A percentile compares a stretch with the other conserved stretches of the same genome.
These are phyloP conservation scores for Sericinus montela DNA, from an alignment of 2,888 invertebrate species.

Conservation along the genomic window DNA sequence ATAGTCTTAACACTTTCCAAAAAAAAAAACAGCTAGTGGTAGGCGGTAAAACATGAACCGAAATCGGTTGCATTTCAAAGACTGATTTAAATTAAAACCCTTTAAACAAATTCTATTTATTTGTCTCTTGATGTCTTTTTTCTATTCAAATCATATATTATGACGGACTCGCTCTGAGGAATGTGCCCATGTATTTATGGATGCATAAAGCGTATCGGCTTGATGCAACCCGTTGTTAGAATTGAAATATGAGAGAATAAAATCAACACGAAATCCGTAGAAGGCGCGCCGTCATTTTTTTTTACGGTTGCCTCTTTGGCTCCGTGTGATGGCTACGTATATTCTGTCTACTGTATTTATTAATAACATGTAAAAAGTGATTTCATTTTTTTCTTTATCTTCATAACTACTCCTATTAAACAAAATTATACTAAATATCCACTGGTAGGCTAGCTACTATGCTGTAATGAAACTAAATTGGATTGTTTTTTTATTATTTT, in stretches of 20 bases:
- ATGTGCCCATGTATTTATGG: background rate
- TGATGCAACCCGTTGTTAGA: conserved; percentile 4
- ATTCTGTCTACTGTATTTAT: conserved; percentile 8
- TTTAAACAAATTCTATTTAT: no score
- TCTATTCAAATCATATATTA: background rate
- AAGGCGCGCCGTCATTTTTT: conserved; percentile 1
- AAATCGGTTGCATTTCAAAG: no score
- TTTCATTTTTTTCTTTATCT: conserved; percentile 9
- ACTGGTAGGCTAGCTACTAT: no score
- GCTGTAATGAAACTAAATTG: no score
- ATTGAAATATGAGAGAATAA: conserved; percentile 9
- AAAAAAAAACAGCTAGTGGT: background rate
- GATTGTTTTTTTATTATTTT: no score
- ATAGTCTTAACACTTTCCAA: no score
- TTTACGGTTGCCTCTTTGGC: background rate
- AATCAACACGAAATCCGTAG: conserved; percentile 2
- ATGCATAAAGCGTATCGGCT: conserved; percentile 14
- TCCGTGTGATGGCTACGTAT: background rate
- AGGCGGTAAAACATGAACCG: no score
- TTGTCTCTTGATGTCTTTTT: no score
- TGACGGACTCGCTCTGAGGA: background rate
- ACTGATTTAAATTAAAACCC: no score
- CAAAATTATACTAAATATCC: no score
- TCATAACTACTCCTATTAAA: no score
- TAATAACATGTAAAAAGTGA: conserved; percentile 6